A percentile compares a stretch with the other conserved stretches of the same genome.
Evolutionary conservation across 2,888 invertebrate genomes (phyloP).

Genomic region (Osmoderma eremita): DNA sequence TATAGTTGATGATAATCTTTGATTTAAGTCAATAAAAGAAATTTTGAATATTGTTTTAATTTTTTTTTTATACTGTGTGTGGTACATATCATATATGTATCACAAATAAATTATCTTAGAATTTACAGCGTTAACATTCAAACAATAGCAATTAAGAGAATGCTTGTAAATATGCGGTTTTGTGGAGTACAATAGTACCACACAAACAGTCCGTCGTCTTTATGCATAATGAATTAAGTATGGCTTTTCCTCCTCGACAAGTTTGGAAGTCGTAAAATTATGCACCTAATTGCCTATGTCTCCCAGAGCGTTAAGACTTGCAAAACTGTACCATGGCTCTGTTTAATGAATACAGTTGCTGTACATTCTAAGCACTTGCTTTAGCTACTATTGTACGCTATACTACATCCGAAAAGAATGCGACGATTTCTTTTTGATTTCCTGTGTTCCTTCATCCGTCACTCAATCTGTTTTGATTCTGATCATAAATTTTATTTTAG

Average conservation of each 20-base stretch:
- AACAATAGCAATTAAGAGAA: constrained; percentile 20
- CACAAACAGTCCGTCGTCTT: constrained; percentile 12
- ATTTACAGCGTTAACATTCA: background rate
- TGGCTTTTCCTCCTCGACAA: constrained; percentile 35
- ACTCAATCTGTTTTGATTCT: constrained; percentile 14
- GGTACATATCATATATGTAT: no score
- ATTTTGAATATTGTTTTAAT: no score
- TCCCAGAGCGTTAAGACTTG: constrained; percentile 61
- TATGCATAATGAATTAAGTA: constrained; percentile 38
- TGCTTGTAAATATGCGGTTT: constrained; percentile 10
- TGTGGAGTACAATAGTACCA: background rate
- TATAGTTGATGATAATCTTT: no score
- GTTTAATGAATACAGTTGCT: constrained; percentile 57
- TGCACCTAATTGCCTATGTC: constrained; percentile 64
- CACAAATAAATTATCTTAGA: no score
- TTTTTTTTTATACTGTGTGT: no score
- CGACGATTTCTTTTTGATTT: constrained; percentile 12
- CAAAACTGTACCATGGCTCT: constrained; percentile 58
- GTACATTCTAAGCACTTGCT: constrained; percentile 51
- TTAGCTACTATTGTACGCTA: constrained; percentile 19
- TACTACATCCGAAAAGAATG: constrained; percentile 6
- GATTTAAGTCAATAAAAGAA: no score
- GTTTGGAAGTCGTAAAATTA: constrained; percentile 60
- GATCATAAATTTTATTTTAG: constrained; percentile 14
- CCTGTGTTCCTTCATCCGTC: constrained; percentile 15